Conservation (phyloP, 2,888 invertebrate species). For the Parascotia fuliginaria region DNA sequence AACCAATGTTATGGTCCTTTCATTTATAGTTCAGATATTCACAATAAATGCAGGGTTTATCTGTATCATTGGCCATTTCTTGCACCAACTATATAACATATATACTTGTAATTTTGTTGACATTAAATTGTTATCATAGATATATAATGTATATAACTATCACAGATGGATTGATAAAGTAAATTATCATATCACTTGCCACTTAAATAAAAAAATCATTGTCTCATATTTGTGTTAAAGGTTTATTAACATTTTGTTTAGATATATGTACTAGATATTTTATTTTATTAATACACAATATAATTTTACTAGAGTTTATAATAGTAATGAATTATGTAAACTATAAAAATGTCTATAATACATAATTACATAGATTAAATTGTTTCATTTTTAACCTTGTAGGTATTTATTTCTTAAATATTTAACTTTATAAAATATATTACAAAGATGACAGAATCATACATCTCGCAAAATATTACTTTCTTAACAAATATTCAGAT, state of each 20-base stretch:
- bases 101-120: constrained; percentile 56
- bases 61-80: constrained; percentile 58
- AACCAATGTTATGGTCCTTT: constrained; percentile 47
- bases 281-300: constrained; percentile 62
- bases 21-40: constrained; percentile 49
- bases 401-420: no score
- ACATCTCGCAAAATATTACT: not conserved
- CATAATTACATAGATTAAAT: constrained; percentile 79
- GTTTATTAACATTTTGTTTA: constrained; percentile 63
- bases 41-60: constrained; percentile 63
- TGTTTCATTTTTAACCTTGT: constrained; percentile 61
- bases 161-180: constrained; percentile 51
- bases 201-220: constrained; percentile 77
- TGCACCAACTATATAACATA: constrained; percentile 54
- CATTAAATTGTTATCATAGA: constrained; percentile 56
- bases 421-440: not conserved
- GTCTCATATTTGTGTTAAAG: constrained; percentile 67
- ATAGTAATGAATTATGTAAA: constrained; percentile 83
- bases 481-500: not conserved
- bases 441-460: not conserved
- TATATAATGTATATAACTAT: constrained; percentile 60
- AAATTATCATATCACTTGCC: constrained; percentile 87
- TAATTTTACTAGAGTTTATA: constrained; percentile 74
- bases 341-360: constrained; percentile 85
- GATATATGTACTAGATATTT: constrained; percentile 64